Evolutionary conservation across 30 jellyfish, hydroid and myxozoan genomes (phyloP).

Genomic region (Hydractinia symbiolongicarpus): DNA sequence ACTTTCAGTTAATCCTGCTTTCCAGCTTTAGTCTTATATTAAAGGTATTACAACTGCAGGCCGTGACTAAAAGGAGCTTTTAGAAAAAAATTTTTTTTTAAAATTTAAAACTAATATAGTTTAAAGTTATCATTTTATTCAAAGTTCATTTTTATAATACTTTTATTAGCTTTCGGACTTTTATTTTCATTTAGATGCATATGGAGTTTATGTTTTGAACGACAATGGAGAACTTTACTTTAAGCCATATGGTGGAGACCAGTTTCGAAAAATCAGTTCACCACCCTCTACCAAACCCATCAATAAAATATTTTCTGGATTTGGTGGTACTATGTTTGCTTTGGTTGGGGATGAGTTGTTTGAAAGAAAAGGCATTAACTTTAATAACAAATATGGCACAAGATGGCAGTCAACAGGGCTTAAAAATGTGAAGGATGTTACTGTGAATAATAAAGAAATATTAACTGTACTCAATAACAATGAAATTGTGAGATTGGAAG

Average conservation of each 20-base stretch:
- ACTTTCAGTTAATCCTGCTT: no score
- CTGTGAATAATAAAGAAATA: constrained; percentile 3
- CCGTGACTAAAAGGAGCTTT: no score
- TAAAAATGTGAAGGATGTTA: constrained; percentile 1
- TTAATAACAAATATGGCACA: neutral
- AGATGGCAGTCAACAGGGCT: constrained; percentile 5
- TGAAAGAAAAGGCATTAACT: constrained; percentile 14
- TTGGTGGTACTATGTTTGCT: constrained; percentile 2
- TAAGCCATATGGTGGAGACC: neutral
- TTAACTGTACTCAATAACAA: constrained; percentile 1
- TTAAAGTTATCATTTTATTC: no score
- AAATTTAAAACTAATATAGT: no score
- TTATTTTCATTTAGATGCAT: constrained; percentile 8
- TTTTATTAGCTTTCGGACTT: neutral
- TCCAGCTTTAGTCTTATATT: no score
- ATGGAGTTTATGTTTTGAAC: constrained; percentile 21
- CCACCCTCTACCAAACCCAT: neutral
- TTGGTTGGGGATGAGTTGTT: constrained; percentile 20
- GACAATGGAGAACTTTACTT: constrained; percentile 17
- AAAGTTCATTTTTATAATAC: no score
- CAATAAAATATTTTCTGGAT: constrained; percentile 3
- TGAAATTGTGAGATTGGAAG: neutral
- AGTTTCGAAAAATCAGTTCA: neutral
- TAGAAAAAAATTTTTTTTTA: no score
- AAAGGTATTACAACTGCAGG: no score